Base-by-base conservation (phyloP, 2,888 invertebrate genomes). In the Tipula helvola region DNA sequence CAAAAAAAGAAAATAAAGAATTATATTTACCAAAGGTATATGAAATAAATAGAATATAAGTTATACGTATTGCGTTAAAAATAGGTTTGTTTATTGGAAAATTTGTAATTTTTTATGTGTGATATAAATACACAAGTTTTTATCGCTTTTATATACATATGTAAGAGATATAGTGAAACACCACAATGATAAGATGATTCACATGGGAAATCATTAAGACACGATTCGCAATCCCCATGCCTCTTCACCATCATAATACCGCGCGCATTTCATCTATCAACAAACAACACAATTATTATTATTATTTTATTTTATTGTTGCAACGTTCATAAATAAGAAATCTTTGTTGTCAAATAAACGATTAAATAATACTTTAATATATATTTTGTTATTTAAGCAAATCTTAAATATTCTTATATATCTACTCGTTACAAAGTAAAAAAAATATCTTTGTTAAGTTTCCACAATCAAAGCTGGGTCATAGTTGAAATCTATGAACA, bases 71-170 rank as follows among this genome's bases (percentile, higher is more conserved):
- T 71, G 52, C 52, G 52, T 71, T 71, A 8, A 71, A 71, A 28
- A 71, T 71, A 71, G 71, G 71, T 71, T 71, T 71, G 71, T 71
- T 71, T 71, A 71, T 71, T 71, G 71, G 71, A 71, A 71, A 71
- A 71, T 71, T 71, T 71, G 71, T 71, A 71, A 8, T 28, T 71
- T 71, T 71, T 18, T 28, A 28, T 71, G 8, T 71, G 10, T 18
- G 18, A 71, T 28, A 28, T 28, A 71, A 71, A 71, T 71, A 8
- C 28, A 10, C 16, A 52, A 52, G n/a, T 16, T 71, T 71, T 71
- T 71, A 71, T 71, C 71, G 71, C 3, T 71, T 12, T 28, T 18
- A 18, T 28, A 71, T 39, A 39, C 39, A 39, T 39, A 39, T 39
- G 39, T 39, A 39, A 7, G 39, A 0, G 7, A 39, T 39, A 1